Evolutionary conservation across 2,888 invertebrate species (phyloP).

Genomic region (Boloria euphrosyne): DNA sequence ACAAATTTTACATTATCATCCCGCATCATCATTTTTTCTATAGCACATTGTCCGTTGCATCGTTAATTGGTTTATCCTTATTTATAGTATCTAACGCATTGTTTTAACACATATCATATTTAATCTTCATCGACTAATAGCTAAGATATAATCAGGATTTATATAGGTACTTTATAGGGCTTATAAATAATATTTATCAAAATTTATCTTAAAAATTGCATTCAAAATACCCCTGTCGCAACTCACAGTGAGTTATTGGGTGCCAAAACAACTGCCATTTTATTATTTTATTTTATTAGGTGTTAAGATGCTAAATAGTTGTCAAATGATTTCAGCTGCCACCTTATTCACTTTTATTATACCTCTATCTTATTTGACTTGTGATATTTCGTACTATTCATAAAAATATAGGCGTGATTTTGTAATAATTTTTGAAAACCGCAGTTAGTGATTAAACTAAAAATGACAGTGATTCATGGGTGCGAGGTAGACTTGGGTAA

Average conservation of each 20-base stretch:
- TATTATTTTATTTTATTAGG: slow-evolving; percentile 42
- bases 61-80: no score
- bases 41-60: no score
- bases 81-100: no score
- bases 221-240: slow-evolving; percentile 13
- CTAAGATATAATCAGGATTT: slow-evolving; percentile 1
- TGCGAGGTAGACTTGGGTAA: not conserved
- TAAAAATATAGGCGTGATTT: slow-evolving; percentile 29
- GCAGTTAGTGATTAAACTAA: slow-evolving; percentile 10
- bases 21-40: no score
- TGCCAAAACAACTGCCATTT: slow-evolving; percentile 35
- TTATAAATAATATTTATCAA: not conserved
- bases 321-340: slow-evolving; percentile 44
- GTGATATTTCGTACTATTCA: slow-evolving; percentile 45
- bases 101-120: no score
- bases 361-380: slow-evolving; percentile 48
- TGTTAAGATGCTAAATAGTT: slow-evolving; percentile 44
- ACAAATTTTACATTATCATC: no score
- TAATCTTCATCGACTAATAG: not conserved
- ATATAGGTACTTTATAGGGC: slow-evolving; percentile 10
- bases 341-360: slow-evolving; percentile 42
- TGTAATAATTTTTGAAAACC: slow-evolving; percentile 28
- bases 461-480: slow-evolving; percentile 5
- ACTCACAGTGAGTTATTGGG: slow-evolving; percentile 21
- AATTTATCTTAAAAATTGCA: slow-evolving; percentile 8